Conservation (phyloP, 30 jellyfish, hydroid and myxozoan species). For the Turritopsis dohrnii region DNA sequence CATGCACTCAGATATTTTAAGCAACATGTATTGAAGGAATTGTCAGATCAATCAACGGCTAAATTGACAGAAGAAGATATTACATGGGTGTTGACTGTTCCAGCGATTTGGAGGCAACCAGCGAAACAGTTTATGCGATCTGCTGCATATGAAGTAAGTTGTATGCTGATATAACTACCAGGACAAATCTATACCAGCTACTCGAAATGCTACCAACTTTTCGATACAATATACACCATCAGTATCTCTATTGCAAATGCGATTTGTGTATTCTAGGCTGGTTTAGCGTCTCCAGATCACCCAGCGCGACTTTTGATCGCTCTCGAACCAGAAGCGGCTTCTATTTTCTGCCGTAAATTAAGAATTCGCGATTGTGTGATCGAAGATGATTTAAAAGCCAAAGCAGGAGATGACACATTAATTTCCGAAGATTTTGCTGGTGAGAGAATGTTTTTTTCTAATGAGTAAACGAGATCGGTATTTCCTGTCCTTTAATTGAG, state of each 20-base stretch:
- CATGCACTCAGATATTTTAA: slow-evolving; percentile 83
- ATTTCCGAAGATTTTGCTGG: slow-evolving; percentile 83
- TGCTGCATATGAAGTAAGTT: slow-evolving; percentile 90
- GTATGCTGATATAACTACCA: too few relatives aligned
- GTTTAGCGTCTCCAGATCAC: slow-evolving; percentile 79
- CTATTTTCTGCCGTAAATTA: slow-evolving; percentile 87
- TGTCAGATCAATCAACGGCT: slow-evolving; percentile 93
- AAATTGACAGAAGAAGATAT: slow-evolving; percentile 89
- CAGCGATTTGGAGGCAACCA: slow-evolving; percentile 98
- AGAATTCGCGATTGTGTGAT: slow-evolving; percentile 93
- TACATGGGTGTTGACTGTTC: slow-evolving; percentile 99
- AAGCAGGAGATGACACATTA: slow-evolving; percentile 78
- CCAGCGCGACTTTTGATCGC: slow-evolving; percentile 93
- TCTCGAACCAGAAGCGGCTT: slow-evolving; percentile 98
- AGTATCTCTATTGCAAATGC: too few relatives aligned
- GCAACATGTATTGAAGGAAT: slow-evolving; percentile 82
- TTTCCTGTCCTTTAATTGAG: not conserved
- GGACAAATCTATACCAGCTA: too few relatives aligned
- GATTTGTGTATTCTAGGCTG: slow-evolving; percentile 66
- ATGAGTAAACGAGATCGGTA: not conserved
- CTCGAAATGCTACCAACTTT: too few relatives aligned
- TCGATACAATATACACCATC: too few relatives aligned
- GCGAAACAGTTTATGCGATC: slow-evolving; percentile 98
- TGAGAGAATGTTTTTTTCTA: slow-evolving; percentile 6
- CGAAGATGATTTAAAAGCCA: slow-evolving; percentile 82